Base-by-base conservation (phyloP, 2,888 invertebrate species). In the Amphimallon solstitiale region DNA sequence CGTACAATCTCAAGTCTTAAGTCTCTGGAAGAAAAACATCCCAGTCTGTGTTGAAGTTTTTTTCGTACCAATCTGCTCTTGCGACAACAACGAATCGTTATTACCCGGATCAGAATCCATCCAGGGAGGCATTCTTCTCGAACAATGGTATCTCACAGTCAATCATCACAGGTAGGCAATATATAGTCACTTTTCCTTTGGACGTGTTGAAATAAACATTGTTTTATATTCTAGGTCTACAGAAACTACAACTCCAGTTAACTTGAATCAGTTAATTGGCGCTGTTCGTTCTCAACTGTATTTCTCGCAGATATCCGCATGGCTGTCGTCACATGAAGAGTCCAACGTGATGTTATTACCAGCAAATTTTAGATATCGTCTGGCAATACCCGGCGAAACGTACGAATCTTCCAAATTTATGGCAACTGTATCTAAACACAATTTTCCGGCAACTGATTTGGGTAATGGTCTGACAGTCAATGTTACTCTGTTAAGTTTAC, bases 221-320 rank as follows among this genome's bases (percentile, higher is more conserved):
- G 19, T 2, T 10, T 45, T 45, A 1, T 43, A 7, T 15, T 54
- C 10, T 80, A 87, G 87, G 34, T 35, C 51, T 74, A 78, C 79
- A 56, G 82, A 83, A 63, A 85, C 84, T 67, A 76, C 82, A 46
- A 81, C 84, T 9, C 77, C 83, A 69, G 85, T 87, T 72, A 86
- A 85, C 62, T 80, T 87, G 23, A 89, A 91, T 76, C 93, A 94
- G 82, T 85, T 98, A 73, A 88, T 96, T 78, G 95, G 94, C 83
- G 97, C 97, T 54, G 92, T 98, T 51, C 89, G 96, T 70, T 97
- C 97, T 4, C 95, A 96, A 82, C 87, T 98, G 67, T 95, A 97
- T 85, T 98, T 98, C 85, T 98, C 97, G 3, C 97, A 98, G 86
- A 89, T 98, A 72, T 93, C 95, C 56, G 95, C 97, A 63, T 98